Base-by-base conservation (phyloP, 2,888 invertebrate species). In the Mycalesis mineus region DNA sequence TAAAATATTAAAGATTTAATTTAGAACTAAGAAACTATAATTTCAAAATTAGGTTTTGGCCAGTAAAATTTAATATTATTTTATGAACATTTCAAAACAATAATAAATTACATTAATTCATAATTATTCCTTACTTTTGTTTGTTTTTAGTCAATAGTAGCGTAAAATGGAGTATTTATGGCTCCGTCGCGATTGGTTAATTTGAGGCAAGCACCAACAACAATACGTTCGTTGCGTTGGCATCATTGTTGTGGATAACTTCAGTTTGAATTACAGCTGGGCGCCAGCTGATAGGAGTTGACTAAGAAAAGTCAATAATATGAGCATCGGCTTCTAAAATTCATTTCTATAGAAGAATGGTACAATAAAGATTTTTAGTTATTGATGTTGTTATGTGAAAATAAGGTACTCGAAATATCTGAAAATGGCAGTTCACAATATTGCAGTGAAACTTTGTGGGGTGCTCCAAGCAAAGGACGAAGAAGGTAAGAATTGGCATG, bases 361-460 rank as follows among this genome's bases (percentile, higher is more conserved):
- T 14, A 45, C 29, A 41, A 7, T 31, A 29, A 29, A 11, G 41
- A 50, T 9, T 78, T 65, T 29, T 7, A 4, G n/a, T 28, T 7
- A 37, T 2, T 37, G 14, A 17, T 40, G 22, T 63, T 70, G 66
- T 69, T 69, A 67, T 67, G 70, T 72, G 65, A 71, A 65, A 68
- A 66, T 71, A 74, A 66, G 72, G 76, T 70, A 65, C 39, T 59
- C 51, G 39, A 9, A 33, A 31, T 57, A 50, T 65, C 8, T n/a
- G 48, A 65, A 63, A 68, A 89, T 89, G 89, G 73, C 88, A 48
- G 71, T 74, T 41, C 86, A 91, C 75, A 92, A 92, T 74, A 85
- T 92, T 64, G 91, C 91, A 44, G 90, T 91, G 7, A 92, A 92
- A 77, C 80, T 92, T 65, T 92, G 91, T 73, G 90, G 91, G 37